phyloP scores from a whole-genome alignment of 2,888 invertebrate species.

The Trisateles emortualis region DNA sequence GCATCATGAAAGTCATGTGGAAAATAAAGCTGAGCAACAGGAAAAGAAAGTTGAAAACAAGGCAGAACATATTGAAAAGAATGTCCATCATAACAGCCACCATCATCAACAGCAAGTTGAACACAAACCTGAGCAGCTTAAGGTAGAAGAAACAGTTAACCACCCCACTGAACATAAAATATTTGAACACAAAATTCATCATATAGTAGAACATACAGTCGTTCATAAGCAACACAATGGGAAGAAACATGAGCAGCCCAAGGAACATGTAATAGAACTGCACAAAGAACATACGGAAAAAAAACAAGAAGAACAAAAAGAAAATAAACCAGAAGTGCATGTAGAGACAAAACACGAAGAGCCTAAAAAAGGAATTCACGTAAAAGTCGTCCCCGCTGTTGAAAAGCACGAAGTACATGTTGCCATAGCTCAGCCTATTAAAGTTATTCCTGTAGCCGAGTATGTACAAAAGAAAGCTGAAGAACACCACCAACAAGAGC shows the following conservation, averaged over 20 bases:
- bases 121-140: not conserved
- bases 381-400: conserved; percentile 30
- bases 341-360: conserved; percentile 1
- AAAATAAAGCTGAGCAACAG: not conserved
- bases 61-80: not conserved
- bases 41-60: not conserved
- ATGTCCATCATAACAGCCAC: not conserved
- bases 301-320: not conserved
- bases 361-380: conserved; percentile 2
- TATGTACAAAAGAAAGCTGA: conserved; percentile 40
- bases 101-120: not conserved
- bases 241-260: not conserved
- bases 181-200: not conserved
- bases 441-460: conserved; percentile 42
- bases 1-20: not conserved
- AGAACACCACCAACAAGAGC: conserved; percentile 34
- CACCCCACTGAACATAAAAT: not conserved
- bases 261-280: not conserved
- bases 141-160: too few relatives aligned
- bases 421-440: conserved; percentile 26
- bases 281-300: not conserved
- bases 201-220: not conserved
- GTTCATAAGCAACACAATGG: not conserved
- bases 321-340: not conserved
- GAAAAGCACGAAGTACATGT: conserved; percentile 26